A percentile compares a stretch with the other conserved stretches of the same genome.
Evolutionary conservation across 2,888 invertebrate species (phyloP).

Genomic region (Apomyelois bistriatella): DNA sequence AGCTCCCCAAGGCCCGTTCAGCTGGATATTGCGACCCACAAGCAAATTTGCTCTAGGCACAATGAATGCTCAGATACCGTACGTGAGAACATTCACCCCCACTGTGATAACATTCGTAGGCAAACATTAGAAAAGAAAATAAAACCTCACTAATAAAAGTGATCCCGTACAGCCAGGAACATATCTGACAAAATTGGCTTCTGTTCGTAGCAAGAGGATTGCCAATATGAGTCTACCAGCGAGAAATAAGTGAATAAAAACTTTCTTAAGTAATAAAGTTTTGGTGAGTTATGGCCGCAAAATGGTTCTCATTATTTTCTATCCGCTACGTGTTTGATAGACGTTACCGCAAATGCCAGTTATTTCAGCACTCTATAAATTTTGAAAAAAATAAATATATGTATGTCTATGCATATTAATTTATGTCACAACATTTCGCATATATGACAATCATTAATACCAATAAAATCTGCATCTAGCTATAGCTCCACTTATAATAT

Average conservation of each 20-base stretch:
- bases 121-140: slow-evolving; percentile 32
- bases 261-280: slow-evolving; percentile 13
- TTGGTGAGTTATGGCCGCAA: slow-evolving; percentile 6
- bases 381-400: not conserved
- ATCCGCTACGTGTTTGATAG: slow-evolving; percentile 2
- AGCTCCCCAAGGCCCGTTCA: slow-evolving; percentile 63
- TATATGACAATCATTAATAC: too few relatives aligned
- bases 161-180: slow-evolving; percentile 1
- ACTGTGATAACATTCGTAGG: slow-evolving; percentile 52
- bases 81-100: slow-evolving; percentile 43
- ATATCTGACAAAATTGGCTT: slow-evolving; percentile 2
- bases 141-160: slow-evolving; percentile 20
- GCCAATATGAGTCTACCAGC: slow-evolving; percentile 4
- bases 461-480: too few relatives aligned
- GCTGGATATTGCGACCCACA: slow-evolving; percentile 73
- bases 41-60: slow-evolving; percentile 75
- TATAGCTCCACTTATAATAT: too few relatives aligned
- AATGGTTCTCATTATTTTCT: not conserved
- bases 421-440: too few relatives aligned
- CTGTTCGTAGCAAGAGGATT: not conserved
- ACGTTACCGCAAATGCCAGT: not conserved
- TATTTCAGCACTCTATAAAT: not conserved
- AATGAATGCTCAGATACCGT: slow-evolving; percentile 67
- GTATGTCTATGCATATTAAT: not conserved
- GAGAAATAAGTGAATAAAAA: slow-evolving; percentile 12